Evolutionary conservation across 2,113 vertebrate genomes (phyloP), one percentile per base, ranked within the genome.

Genomic region (Vulpes lagopus): DNA sequence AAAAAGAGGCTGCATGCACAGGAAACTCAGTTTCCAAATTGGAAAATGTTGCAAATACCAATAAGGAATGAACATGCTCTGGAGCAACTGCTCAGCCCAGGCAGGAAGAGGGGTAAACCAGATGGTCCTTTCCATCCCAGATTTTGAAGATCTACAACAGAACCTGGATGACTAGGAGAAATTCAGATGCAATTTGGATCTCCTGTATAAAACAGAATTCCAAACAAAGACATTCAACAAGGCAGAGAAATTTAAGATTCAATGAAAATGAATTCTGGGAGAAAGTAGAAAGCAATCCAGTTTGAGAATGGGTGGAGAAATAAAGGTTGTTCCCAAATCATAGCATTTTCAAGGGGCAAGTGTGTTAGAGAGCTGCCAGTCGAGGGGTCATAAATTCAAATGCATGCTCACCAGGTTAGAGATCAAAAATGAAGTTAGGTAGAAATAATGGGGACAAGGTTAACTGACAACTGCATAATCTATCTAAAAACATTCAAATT

Each of bases 1-100:
- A 71, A 93, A 90, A 87, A 95, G 81, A 94, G 27, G 60, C 74
- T 97, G 9, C 53, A 64, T 4, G 83, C 60, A 94, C 35, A 95
- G 96, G 96, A 98, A 96, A 97, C 76, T 96, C 85, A 35, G 82
- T 95, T 96, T 97, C 97, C 98, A 98, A 97, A 88, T 67, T 95
- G 97, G 97, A 98, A 98, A 98, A 96, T 95, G 88, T 93, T 96
- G 84, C 92, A 85, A 97, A 97, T 91, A 93, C 96, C 96, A 98
- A 69, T 92, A 94, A 93, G 92, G 94, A 96, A 97, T 86, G 83
- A 98, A 74, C 67, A 90, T n/a, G 57, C 81, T 97, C 95, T 32
- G 49, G 84, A 95, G 92, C 95, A 97, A 96, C 90, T 91, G 94
- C 91, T 95, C 76, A n/a, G 88, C 93, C 84, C 85, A 11, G 97